Conservation (phyloP, 2,113 vertebrate species). For the Butorides virescens region DNA sequence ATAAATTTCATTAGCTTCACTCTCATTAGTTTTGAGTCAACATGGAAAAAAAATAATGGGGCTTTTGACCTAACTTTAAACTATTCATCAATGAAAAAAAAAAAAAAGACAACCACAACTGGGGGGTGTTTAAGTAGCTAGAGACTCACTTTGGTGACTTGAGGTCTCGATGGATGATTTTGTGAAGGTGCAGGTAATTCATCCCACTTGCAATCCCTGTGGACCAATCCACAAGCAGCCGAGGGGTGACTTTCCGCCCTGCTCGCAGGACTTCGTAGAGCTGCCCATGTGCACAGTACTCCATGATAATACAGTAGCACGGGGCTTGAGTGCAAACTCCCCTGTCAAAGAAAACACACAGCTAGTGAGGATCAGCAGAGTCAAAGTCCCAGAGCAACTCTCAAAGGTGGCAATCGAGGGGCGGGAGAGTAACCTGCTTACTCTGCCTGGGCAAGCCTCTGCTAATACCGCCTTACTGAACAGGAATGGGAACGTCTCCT, state of each 20-base stretch:
- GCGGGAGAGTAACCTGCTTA: background rate
- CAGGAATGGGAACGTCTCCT: background rate
- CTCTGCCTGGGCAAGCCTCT: background rate
- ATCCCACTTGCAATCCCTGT: slow-evolving; percentile 96
- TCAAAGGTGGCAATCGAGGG: background rate
- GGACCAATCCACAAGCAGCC: slow-evolving; percentile 96
- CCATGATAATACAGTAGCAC: slow-evolving; percentile 99
- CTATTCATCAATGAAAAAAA: background rate
- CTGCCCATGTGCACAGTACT: slow-evolving; percentile 96
- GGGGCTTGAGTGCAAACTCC: slow-evolving; percentile 98
- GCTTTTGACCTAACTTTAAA: background rate
- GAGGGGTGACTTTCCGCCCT: slow-evolving; percentile 89
- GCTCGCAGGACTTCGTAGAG: slow-evolving; percentile 95
- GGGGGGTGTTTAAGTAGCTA: background rate
- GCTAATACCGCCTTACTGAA: background rate
- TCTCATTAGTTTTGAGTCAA: background rate
- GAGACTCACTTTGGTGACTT: slow-evolving; percentile 97
- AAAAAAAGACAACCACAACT: background rate
- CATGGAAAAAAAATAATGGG: fast-evolving
- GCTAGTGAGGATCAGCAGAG: background rate
- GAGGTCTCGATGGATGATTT: slow-evolving; percentile 99
- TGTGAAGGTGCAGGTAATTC: slow-evolving; percentile 98
- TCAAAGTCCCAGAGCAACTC: background rate
- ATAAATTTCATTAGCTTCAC: background rate
- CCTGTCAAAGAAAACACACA: slow-evolving; percentile 67